A percentile compares a stretch with the other conserved stretches of the same genome.
These are phyloP conservation scores for Hormaphis cornu DNA, from an alignment of 1,140 invertebrate genomes.

Conservation along the genomic window DNA sequence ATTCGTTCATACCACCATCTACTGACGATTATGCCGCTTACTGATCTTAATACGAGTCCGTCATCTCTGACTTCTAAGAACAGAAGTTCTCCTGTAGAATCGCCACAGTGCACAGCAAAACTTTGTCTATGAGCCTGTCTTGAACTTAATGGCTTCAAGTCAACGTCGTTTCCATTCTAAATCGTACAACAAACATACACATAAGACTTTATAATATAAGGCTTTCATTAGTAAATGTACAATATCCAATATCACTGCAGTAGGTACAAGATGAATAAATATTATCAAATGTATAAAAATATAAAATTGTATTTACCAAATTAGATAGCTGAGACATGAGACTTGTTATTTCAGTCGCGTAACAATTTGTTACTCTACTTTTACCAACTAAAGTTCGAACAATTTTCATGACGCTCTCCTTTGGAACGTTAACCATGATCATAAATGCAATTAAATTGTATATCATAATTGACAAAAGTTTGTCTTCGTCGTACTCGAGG, in stretches of 20 bases:
- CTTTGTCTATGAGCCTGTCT: constrained; percentile 90
- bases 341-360: constrained; percentile 95
- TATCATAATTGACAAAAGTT: constrained; percentile 85
- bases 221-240: neutral
- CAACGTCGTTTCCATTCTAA: constrained; percentile 91
- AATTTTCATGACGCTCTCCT: constrained; percentile 81
- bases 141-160: constrained; percentile 83
- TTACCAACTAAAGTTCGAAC: constrained; percentile 89
- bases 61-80: constrained; percentile 98
- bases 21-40: constrained; percentile 90
- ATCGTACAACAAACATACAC: constrained; percentile 32
- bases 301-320: constrained; percentile 61
- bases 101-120: constrained; percentile 94
- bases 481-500: constrained; percentile 95
- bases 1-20: constrained; percentile 98
- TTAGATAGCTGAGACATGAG: constrained; percentile 90
- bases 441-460: constrained; percentile 95
- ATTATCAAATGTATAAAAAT: no score
- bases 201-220: neutral
- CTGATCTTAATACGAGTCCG: constrained; percentile 85
- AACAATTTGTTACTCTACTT: constrained; percentile 94
- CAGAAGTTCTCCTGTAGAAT: constrained; percentile 80
- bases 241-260: neutral
- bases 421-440: constrained; percentile 84
- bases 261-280: neutral